Percentiles rank a stretch among this genome's conserved stretches.
Evolutionary conservation across 2,888 invertebrate species (phyloP).

Genomic region (Antheraea assamensis): DNA sequence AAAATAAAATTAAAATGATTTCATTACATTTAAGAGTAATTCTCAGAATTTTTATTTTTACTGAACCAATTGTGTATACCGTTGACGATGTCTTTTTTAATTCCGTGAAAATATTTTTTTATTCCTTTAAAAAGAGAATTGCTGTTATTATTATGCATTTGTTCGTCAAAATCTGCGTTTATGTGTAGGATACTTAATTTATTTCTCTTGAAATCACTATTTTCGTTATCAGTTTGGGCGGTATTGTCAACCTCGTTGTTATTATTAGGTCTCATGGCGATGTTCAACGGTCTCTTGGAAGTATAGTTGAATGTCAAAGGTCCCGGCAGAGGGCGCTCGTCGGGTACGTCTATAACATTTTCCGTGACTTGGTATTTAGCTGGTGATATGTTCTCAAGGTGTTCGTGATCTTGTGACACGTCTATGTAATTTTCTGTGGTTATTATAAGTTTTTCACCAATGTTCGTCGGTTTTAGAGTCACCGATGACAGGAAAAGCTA

Average conservation of each 20-base stretch:
- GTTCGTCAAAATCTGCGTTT: conserved; percentile 45
- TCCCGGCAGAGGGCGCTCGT: conserved; percentile 40
- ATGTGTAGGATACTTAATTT: conserved; percentile 44
- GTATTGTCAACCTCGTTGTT: conserved; percentile 22
- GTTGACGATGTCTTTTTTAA: conserved; percentile 46
- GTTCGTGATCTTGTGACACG: background rate
- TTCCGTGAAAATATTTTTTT: conserved; percentile 42
- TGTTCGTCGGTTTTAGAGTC: conserved; percentile 18
- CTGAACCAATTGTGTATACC: conserved; percentile 47
- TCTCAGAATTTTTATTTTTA: background rate
- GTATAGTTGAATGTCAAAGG: conserved; percentile 50
- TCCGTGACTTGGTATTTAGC: conserved; percentile 61
- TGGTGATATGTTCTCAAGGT: background rate
- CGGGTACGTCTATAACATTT: conserved; percentile 57
- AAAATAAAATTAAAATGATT: background rate
- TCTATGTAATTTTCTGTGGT: background rate
- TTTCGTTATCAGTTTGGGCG: conserved; percentile 21
- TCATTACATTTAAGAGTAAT: background rate
- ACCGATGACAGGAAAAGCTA: conserved; percentile 15
- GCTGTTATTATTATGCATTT: conserved; percentile 24
- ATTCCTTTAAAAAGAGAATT: conserved; percentile 38
- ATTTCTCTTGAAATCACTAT: conserved; percentile 28
- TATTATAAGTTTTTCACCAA: background rate
- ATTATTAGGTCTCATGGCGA: conserved; percentile 32
- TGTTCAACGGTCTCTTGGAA: conserved; percentile 43